phyloP scores from a whole-genome alignment of 2,797 vertebrate genomes.

The Australoheros facetus region DNA sequence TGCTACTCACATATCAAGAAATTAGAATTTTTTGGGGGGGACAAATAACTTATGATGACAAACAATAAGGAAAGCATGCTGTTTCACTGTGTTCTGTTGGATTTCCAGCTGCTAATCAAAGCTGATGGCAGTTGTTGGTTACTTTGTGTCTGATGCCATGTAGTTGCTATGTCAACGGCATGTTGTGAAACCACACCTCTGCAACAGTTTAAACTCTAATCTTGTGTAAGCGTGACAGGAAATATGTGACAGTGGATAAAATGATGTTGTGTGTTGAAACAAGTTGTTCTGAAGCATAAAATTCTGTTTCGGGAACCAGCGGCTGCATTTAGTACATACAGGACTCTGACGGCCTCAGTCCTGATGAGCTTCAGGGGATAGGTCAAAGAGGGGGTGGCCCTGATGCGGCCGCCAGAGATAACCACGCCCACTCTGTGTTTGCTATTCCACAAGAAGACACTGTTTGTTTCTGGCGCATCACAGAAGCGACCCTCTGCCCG shows the following conservation, averaged over 20 bases:
- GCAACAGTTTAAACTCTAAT: background rate
- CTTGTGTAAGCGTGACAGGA: background rate
- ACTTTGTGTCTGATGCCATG: background rate
- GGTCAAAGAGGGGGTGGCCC: too few relatives aligned
- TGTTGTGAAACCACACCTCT: background rate
- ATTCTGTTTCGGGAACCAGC: background rate
- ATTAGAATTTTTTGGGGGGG: background rate
- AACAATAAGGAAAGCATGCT: background rate
- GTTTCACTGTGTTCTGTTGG: background rate
- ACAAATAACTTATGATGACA: background rate
- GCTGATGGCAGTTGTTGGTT: background rate
- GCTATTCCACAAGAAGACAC: background rate
- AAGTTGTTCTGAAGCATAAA: background rate
- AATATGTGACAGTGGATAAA: background rate
- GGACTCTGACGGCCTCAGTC: background rate
- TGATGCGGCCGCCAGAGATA: too few relatives aligned
- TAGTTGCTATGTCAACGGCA: background rate
- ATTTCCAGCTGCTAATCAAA: background rate
- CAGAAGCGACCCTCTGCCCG: background rate
- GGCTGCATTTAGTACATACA: background rate
- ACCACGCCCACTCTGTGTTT: rapidly evolving
- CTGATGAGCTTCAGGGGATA: background rate
- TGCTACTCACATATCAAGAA: background rate
- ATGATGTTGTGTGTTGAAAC: background rate
- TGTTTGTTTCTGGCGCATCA: background rate